Base-by-base conservation (phyloP, 2,888 invertebrate genomes). In the Scrobipalpa atriplicella region DNA sequence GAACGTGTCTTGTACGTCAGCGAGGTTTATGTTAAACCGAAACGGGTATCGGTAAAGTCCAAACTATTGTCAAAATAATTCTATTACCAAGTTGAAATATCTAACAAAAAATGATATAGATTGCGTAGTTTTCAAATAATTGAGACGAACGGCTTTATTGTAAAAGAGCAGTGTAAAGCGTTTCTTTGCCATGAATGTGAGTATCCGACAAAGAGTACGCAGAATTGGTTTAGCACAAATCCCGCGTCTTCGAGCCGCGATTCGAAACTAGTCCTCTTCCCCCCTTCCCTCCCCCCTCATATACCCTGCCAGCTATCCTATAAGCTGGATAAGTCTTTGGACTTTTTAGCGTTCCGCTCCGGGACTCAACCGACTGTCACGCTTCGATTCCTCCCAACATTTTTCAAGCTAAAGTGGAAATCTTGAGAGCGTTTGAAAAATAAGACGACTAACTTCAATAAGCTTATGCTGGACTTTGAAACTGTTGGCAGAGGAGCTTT, bases 301-400 rank as follows among this genome's bases (percentile, higher is more conserved):
- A 9, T 16, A 16, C 38, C 58, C 38, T 7, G 18, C n/a, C 58
- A 58, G 29, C n/a, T 38, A 29, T 29, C 39, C 61, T 39, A 19
- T 61, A 61, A 61, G 61, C 61, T 41, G 61, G 61, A 61, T 61
- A 61, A 61, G 61, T 61, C 61, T 29, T 41, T 10, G 41, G 39
- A 61, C 61, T 61, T 39, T 36, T 13, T 39, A 61, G 18, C 41
- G 61, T 19, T 61, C 61, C 41, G 41, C 61, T 16, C n/a, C 41
- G 61, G 19, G 61, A 19, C 61, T 61, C 61, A 61, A 19, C 29
- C 41, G 41, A 41, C 16, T 60, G 41, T 16, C 61, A 39, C 61
- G 61, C 41, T 61, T 61, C 41, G 41, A 61, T 61, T 41, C 61
- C 61, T 39, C 21, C 16, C 19, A 61, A 39, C 41, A 61, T 61